Evolutionary conservation across 2,797 vertebrate species (phyloP).

Genomic region (Lagorchestes hirsutus): DNA sequence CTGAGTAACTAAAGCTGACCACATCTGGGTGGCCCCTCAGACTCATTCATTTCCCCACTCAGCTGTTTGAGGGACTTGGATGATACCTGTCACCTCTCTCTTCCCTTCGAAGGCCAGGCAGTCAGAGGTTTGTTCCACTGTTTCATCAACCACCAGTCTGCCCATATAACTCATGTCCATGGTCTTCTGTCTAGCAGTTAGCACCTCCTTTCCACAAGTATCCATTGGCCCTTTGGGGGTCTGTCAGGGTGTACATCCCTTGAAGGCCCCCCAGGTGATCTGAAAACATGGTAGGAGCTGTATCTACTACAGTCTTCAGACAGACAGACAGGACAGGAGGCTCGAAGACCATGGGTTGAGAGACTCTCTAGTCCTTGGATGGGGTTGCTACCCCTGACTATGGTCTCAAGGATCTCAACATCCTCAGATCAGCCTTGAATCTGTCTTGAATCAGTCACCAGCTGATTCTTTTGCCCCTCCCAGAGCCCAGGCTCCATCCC

Average conservation of each 20-base stretch:
- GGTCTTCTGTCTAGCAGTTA: background rate
- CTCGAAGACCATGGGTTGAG: background rate
- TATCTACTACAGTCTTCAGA: background rate
- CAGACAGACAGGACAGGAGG: background rate
- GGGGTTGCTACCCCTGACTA: background rate
- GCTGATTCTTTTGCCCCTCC: background rate
- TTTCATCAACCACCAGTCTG: background rate
- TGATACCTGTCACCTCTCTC: background rate
- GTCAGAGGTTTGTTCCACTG: background rate
- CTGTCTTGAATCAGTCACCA: conserved; percentile 4
- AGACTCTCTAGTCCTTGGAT: background rate
- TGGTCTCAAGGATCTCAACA: background rate
- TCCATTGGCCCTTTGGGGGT: background rate
- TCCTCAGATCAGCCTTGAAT: background rate
- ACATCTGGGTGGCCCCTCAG: background rate
- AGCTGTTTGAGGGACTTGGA: background rate
- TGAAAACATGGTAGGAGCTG: background rate
- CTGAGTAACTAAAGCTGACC: background rate
- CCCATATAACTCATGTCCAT: background rate
- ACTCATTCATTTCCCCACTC: background rate
- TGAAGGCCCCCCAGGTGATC: background rate
- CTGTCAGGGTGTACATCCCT: background rate
- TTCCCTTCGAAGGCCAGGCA: background rate
- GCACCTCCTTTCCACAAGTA: background rate
- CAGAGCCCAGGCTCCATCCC: background rate